Evolutionary conservation across 2,888 invertebrate genomes (phyloP), one percentile per base, ranked within the genome.

Genomic region (Subacronicta megacephala): DNA sequence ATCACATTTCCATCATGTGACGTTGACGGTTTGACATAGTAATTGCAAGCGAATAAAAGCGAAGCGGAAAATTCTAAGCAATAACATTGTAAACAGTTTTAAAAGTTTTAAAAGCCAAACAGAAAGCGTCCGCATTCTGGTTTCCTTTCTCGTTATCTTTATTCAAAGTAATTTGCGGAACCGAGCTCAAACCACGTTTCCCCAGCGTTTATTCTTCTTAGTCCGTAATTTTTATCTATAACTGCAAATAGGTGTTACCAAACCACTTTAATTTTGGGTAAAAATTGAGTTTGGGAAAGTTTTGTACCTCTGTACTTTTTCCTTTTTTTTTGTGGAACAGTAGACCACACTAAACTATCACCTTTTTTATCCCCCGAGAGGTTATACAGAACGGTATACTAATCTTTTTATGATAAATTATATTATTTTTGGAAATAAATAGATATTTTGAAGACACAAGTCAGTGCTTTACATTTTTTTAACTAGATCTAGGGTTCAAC

Each of bases 81-180:
- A 62, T 37, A 42, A 17, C 50, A 20, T 16, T 42, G 33, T 44
- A 57, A 44, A 54, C 44, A 38, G 53, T 64, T 66, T n/a, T 40
- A 50, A 62, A 62, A 74, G 45, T 56, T 68, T n/a, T n/a, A n/a
- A n/a, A n/a, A 38, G 26, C 31, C 38, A 61, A 59, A 73, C 54
- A 61, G 17, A 45, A 70, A 64, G 37, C 63, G 63, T 56, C 66
- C 62, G 64, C 66, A 62, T 61, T 62, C 52, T 55, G 61, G 71
- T 78, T 72, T 74, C 68, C 66, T 72, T 69, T 72, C 61, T 72
- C 75, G 78, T 82, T 78, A 78, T 78, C 77, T 77, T 83, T 78
- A 77, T 75, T 75, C 72, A 61, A 69, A 74, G 78, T 78, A 70
- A 81, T 81, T 83, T 80, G 65, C 59, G 59, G 69, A 53, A 51